Evolutionary conservation across 2,113 vertebrate genomes (phyloP), one percentile per base, ranked within the genome.

Genomic region (Manacus vitellinus): DNA sequence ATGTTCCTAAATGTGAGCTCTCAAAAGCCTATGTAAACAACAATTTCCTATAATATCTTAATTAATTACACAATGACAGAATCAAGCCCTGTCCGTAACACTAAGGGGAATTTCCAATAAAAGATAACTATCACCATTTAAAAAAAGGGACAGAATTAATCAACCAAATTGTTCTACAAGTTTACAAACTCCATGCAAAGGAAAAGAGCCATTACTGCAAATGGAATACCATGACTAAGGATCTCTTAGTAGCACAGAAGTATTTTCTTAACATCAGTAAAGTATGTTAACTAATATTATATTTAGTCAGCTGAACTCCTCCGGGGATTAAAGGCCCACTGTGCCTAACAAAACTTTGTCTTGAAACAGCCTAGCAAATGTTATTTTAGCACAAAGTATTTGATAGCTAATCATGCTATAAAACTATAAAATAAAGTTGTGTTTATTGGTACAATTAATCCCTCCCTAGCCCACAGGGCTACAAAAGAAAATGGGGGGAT

Each of bases 401-500:
- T 97, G 95, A 97, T 95, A 96, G 95, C 95, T 91, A 85, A 96
- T 97, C 92, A 21, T 78, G 88, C 95, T 90, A 92, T 95, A 97
- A 96, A 97, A 95, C 91, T 82, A 86, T 95, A 95, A 96, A 95
- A 95, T 96, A 97, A 95, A 92, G 78, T 96, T 88, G 86, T 90
- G 97, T 96, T 97, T 97, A 97, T 97, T 96, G 96, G 96, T 89
- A 96, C 94, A 94, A 95, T 96, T 97, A 97, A 96, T 97, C 68
- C 94, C 44, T 85, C 65, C 80, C 30, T 20, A 90, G 94, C 95
- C 97, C 89, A 91, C 91, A 92, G 94, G 93, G 66, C 92, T 89
- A 71, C 6, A 4, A 17, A 78, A 78, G 80, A 95, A 87, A 93
- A 90, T 8, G 63, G 81, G 74, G 94, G 63, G 79, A 92, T 59